Conservation (phyloP, 2,888 invertebrate genomes). For the Brachyopa scutellaris region DNA sequence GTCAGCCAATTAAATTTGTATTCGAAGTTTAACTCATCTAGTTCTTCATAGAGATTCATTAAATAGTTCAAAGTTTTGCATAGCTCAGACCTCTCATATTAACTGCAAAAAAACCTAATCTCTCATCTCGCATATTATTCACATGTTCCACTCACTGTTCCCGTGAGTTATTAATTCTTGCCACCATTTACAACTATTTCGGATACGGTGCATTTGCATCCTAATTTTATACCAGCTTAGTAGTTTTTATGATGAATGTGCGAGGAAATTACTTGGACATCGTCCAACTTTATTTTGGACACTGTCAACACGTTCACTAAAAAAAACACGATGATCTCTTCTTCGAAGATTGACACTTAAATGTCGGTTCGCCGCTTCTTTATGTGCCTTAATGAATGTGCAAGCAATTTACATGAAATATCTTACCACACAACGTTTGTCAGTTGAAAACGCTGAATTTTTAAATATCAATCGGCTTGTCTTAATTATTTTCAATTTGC, state of each 20-base stretch:
- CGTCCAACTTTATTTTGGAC: conserved; percentile 29
- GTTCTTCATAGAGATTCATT: too few relatives aligned
- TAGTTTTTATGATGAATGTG: conserved; percentile 21
- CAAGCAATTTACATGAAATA: conserved; percentile 36
- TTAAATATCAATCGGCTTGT: not conserved
- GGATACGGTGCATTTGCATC: conserved; percentile 30
- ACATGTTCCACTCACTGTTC: too few relatives aligned
- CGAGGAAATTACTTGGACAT: conserved; percentile 1
- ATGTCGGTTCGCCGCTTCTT: conserved; percentile 10
- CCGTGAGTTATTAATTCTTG: conserved; percentile 2
- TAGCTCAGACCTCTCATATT: too few relatives aligned
- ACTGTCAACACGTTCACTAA: conserved; percentile 34
- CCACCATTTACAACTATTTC: conserved; percentile 18
- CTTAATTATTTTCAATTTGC: conserved; percentile 28
- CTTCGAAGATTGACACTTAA: conserved; percentile 28
- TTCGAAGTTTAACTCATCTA: too few relatives aligned
- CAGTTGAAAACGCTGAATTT: conserved; percentile 22
- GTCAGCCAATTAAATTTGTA: too few relatives aligned
- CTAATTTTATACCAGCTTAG: conserved; percentile 19
- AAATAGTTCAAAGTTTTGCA: too few relatives aligned
- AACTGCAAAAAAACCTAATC: too few relatives aligned
- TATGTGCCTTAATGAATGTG: not conserved
- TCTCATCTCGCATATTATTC: too few relatives aligned
- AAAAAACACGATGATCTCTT: not conserved
- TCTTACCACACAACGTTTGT: conserved; percentile 13